phyloP scores from a whole-genome alignment of 2,113 vertebrate species.

The Athene cunicularia region DNA sequence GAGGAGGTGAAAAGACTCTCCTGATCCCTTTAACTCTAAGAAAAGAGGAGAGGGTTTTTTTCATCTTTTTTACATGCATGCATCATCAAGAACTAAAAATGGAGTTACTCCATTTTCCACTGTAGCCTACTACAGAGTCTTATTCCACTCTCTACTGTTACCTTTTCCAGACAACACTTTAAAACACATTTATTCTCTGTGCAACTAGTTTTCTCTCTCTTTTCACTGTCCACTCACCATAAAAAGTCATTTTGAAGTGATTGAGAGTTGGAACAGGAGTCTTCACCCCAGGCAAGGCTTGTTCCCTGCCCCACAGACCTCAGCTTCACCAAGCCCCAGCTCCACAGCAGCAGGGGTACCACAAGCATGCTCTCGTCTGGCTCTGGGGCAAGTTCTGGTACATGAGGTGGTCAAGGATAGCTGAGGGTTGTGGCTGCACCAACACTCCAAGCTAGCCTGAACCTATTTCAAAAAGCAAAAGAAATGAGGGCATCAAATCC shows the following conservation, averaged over 20 bases:
- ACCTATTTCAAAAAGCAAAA: not conserved
- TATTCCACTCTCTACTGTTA: not conserved
- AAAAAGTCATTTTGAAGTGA: not conserved
- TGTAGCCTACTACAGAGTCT: not conserved
- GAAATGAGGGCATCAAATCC: not conserved
- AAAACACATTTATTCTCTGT: not conserved
- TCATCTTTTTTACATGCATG: not conserved
- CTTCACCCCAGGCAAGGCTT: not conserved
- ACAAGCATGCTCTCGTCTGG: fast-evolving
- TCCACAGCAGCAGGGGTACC: not conserved
- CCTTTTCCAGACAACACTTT: not conserved
- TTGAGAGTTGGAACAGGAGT: not conserved
- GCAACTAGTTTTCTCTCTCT: not conserved
- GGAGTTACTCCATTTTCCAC: not conserved
- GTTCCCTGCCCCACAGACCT: not conserved
- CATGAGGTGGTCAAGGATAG: fast-evolving
- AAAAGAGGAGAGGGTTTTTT: fast-evolving
- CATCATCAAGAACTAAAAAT: not conserved
- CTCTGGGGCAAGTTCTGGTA: not conserved
- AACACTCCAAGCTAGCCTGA: not conserved
- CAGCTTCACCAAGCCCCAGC: fast-evolving
- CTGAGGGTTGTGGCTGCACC: not conserved
- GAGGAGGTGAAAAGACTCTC: not conserved
- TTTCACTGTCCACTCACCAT: not conserved
- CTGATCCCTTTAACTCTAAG: not conserved